Evolutionary conservation across 2,113 vertebrate genomes (phyloP).

Genomic region (Triplophysa siluroides): DNA sequence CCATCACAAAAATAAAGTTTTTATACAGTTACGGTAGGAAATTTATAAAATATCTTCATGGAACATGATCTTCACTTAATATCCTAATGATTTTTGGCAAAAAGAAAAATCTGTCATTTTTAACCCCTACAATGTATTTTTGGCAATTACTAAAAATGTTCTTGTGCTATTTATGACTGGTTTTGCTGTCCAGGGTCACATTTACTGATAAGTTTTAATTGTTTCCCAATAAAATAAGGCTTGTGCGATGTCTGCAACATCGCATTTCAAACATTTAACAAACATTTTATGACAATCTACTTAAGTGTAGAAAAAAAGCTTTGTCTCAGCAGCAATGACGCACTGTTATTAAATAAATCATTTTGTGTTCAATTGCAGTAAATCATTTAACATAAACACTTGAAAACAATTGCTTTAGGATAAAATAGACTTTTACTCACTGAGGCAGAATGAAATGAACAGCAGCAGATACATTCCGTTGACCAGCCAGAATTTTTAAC

Average conservation of each 20-base stretch:
- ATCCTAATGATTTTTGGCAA: too few relatives aligned
- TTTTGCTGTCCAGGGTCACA: too few relatives aligned
- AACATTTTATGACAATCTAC: not conserved
- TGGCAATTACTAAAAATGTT: too few relatives aligned
- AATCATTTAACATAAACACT: not conserved
- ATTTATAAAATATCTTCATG: too few relatives aligned
- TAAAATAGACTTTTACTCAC: slow-evolving; percentile 37
- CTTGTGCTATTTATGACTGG: too few relatives aligned
- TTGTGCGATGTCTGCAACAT: not conserved
- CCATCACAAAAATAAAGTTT: too few relatives aligned
- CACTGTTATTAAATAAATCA: not conserved
- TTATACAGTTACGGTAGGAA: too few relatives aligned
- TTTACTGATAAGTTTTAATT: too few relatives aligned
- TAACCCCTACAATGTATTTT: too few relatives aligned
- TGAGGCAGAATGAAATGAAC: slow-evolving; percentile 46
- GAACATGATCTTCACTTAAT: too few relatives aligned
- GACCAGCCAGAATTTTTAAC: slow-evolving; percentile 2
- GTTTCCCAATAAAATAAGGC: not conserved
- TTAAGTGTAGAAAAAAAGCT: not conserved
- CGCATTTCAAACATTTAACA: not conserved
- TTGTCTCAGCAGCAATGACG: too few relatives aligned
- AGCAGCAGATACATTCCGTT: slow-evolving; percentile 46
- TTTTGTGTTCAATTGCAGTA: not conserved
- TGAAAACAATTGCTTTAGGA: not conserved
- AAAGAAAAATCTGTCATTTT: too few relatives aligned